These are phyloP conservation scores for Fistularia commersonii DNA, from an alignment of 2,797 vertebrate species.

Conservation along the genomic window DNA sequence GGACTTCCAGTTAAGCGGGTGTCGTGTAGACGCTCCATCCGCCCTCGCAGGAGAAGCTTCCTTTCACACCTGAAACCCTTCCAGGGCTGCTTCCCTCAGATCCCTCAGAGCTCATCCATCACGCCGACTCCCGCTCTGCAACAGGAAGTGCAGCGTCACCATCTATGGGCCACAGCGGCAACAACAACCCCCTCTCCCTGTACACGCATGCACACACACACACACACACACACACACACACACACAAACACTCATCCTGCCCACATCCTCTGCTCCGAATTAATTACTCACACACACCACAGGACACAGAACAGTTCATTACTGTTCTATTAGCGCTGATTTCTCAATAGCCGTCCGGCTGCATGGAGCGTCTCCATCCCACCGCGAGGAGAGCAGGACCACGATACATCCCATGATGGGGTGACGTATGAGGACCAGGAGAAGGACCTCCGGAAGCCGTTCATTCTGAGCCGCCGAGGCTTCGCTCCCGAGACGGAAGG, in stretches of 20 bases:
- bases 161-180: constrained; percentile 51
- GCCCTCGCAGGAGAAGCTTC: no score
- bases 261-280: constrained; percentile 64
- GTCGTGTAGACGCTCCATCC: no score
- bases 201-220: constrained; percentile 43
- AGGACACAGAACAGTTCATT: constrained; percentile 71
- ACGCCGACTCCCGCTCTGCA: background rate
- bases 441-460: no score
- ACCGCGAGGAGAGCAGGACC: constrained; percentile 45
- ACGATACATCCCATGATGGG: constrained; percentile 2
- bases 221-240: no score
- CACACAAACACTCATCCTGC: constrained; percentile 11
- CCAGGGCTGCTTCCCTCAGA: no score
- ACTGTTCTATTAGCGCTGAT: constrained; percentile 68
- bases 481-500: no score
- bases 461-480: no score
- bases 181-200: constrained; percentile 18
- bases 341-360: constrained; percentile 62
- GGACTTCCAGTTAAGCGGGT: no score
- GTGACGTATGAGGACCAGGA: no score
- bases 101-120: background rate
- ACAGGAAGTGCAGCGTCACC: constrained; percentile 62
- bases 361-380: constrained; percentile 45
- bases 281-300: constrained; percentile 69
- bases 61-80: no score